Evolutionary conservation across 1,140 invertebrate species (phyloP), one percentile per base, ranked within the genome.

Genomic region (Ceratina japonica): DNA sequence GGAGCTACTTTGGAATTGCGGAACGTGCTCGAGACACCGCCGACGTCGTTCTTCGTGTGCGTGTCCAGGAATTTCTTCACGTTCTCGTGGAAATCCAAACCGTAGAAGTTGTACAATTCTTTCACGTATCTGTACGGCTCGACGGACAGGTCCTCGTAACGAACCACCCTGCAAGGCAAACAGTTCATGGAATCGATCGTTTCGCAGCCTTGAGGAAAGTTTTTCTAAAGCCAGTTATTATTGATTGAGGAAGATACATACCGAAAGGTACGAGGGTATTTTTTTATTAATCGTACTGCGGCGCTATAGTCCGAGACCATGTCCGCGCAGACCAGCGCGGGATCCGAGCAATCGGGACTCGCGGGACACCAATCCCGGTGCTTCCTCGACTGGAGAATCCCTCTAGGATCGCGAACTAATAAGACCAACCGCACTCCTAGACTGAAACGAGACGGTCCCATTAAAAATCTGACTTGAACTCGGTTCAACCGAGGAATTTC

Each of bases 71-170:
- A 97, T 68, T 94, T 93, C 75, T 95, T 94, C 0, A 97, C 94
- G 61, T 94, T 92, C 0, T 93, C 92, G 89, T 96, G 95, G 85
- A 95, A 95, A 81, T 95, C 92, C 51, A 98, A 90, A 12, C 95
- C 95, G 87, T 96, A 96, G 91, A 97, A 97, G 86, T 95, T 91
- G 73, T 97, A 95, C 4, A 98, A 90, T n/a, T 95, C 93, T 81
- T 95, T 93, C 4, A 95, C 94, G n/a, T 94, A 94, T 65, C 91
- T 92, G 88, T 96, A 96, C 1, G 96, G 96, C 87, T 96, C 94
- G 16, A 97, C 86, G 0, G 97, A 97, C 18, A 98, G 89, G 88
- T 98, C 97, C 92, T 98, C 97, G 89, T 97, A 98, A 0, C 97
- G 94, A 24, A 97, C 89, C 22, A 95, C 95, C 91, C 96, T 97